These are phyloP conservation scores for Euura saliciscinereae DNA, from an alignment of 1,140 invertebrate genomes.

Conservation along the genomic window DNA sequence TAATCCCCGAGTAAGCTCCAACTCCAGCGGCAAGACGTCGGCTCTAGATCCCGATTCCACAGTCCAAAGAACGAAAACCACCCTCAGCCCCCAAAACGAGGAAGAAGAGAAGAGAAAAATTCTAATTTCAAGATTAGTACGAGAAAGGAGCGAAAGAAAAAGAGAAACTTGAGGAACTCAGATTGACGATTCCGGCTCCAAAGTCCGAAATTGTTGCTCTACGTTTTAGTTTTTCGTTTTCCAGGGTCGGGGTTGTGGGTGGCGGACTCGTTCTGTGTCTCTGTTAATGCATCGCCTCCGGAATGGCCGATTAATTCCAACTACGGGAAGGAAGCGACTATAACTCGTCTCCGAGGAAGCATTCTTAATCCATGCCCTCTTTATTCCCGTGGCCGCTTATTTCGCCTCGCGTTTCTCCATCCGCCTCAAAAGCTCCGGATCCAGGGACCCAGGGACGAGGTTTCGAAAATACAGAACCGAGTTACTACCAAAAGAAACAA, in stretches of 20 bases:
- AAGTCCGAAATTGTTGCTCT: too few species aligned
- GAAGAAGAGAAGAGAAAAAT: neutral
- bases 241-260: neutral
- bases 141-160: neutral
- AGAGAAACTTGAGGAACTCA: too few species aligned
- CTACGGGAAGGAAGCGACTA: constrained; percentile 58
- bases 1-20: neutral
- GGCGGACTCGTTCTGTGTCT: constrained; percentile 39
- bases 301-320: constrained; percentile 60
- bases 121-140: constrained; percentile 2
- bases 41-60: neutral
- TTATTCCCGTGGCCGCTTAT: constrained; percentile 44
- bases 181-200: too few species aligned
- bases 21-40: too few species aligned
- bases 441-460: neutral
- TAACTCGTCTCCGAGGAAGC: constrained; percentile 59
- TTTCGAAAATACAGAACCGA: neutral
- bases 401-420: constrained; percentile 9
- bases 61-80: too few species aligned
- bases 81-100: neutral
- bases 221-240: too few species aligned
- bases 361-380: constrained; percentile 59
- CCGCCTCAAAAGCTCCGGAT: neutral
- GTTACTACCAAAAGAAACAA: too few species aligned
- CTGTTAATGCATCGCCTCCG: constrained; percentile 56